A percentile compares a stretch with the other conserved stretches of the same genome.
These are phyloP conservation scores for Ceramica pisi DNA, from an alignment of 2,888 invertebrate genomes.

Conservation along the genomic window DNA sequence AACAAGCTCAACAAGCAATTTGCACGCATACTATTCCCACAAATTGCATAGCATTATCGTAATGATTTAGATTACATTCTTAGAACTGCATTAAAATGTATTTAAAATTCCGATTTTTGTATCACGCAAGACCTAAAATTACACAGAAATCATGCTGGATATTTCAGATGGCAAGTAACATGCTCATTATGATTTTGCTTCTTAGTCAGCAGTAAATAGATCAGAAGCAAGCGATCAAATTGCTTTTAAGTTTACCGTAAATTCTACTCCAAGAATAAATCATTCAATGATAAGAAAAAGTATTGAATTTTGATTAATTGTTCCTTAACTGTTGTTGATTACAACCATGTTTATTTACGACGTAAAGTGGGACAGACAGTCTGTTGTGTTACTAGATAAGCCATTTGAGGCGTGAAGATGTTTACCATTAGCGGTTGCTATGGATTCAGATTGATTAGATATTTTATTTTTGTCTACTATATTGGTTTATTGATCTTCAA, in stretches of 20 bases:
- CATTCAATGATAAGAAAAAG: conserved; percentile 17
- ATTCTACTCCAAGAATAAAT: neutral
- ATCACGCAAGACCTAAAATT: neutral
- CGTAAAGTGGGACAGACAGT: neutral
- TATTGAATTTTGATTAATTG: conserved; percentile 18
- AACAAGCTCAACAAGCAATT: conserved; percentile 18
- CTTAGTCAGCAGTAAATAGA: conserved; percentile 19
- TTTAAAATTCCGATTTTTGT: neutral
- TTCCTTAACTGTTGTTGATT: conserved; percentile 34
- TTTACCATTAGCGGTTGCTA: neutral
- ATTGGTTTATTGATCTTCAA: no score
- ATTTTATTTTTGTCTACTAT: neutral
- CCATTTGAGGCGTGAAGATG: neutral
- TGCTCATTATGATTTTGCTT: neutral
- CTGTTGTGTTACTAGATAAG: conserved; percentile 9
- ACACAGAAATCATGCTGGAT: neutral
- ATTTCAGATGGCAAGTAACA: no score
- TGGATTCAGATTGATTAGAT: neutral
- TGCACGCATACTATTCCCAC: neutral
- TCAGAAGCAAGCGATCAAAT: conserved; percentile 22
- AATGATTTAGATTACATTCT: conserved; percentile 24
- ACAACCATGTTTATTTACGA: conserved; percentile 39
- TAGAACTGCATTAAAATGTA: neutral
- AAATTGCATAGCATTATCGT: conserved; percentile 16
- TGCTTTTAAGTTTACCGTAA: conserved; percentile 27